These are phyloP conservation scores for Chrysolina americana DNA, from an alignment of 2,888 invertebrate species.

Conservation along the genomic window DNA sequence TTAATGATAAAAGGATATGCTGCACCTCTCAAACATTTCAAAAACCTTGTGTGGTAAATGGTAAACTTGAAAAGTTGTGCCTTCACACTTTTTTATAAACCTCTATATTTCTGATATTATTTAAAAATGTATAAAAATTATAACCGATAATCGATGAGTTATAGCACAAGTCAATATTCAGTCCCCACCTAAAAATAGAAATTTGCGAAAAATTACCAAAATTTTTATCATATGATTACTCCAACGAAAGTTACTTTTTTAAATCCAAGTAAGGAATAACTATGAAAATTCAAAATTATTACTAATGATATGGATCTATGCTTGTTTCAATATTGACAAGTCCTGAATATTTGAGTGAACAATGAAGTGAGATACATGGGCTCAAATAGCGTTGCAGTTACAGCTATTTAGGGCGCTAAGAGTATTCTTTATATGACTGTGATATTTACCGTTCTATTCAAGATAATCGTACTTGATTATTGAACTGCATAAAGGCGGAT, in stretches of 20 bases:
- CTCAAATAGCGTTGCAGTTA: conserved; percentile 67
- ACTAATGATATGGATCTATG: neutral
- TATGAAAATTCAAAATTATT: neutral
- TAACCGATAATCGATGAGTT: neutral
- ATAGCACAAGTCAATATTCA: neutral
- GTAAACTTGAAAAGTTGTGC: conserved; percentile 2
- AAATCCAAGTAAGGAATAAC: neutral
- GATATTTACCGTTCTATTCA: conserved; percentile 66
- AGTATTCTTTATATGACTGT: conserved; percentile 69
- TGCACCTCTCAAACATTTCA: conserved; percentile 3
- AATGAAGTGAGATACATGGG: conserved; percentile 43
- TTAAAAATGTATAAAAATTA: neutral
- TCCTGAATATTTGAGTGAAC: conserved; percentile 18
- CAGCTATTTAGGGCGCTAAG: conserved; percentile 69
- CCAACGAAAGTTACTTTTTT: neutral
- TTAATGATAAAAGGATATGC: neutral
- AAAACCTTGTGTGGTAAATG: neutral
- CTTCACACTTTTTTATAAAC: neutral
- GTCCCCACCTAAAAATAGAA: neutral
- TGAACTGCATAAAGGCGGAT: conserved; percentile 55
- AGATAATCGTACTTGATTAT: conserved; percentile 52
- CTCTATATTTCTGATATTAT: neutral
- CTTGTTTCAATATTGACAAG: conserved; percentile 5
- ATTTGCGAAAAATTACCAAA: too few relatives aligned
- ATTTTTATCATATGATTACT: too few relatives aligned